phyloP scores from a whole-genome alignment of 2,113 vertebrate genomes.

The Aviceda subcristata region DNA sequence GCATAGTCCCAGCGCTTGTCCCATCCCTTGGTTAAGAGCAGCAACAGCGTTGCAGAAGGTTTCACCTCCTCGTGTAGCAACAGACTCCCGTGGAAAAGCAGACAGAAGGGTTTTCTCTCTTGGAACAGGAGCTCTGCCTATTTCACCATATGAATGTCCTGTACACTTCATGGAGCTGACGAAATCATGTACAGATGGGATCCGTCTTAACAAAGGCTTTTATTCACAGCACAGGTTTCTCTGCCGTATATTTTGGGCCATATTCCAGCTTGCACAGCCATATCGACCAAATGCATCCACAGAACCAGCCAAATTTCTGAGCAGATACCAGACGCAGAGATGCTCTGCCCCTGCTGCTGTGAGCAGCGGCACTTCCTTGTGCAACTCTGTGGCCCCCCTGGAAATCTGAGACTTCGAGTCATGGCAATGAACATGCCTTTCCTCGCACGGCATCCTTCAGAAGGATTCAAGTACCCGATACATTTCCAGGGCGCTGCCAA shows the following conservation, averaged over 20 bases:
- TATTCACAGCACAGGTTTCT: slow-evolving; percentile 28
- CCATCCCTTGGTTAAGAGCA: background rate
- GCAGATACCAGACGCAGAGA: background rate
- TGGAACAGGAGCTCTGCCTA: background rate
- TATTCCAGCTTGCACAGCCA: background rate
- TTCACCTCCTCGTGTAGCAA: background rate
- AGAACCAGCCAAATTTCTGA: background rate
- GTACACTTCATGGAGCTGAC: slow-evolving; percentile 7
- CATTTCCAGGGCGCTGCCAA: background rate
- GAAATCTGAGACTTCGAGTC: background rate
- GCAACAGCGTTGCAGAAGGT: background rate
- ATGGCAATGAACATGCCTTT: background rate
- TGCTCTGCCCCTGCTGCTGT: background rate
- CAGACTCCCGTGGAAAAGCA: background rate
- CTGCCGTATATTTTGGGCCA: background rate
- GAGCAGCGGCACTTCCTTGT: background rate
- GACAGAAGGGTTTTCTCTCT: slow-evolving; percentile 37
- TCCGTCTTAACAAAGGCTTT: slow-evolving; percentile 28
- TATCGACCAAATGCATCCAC: background rate
- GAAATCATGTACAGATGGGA: slow-evolving; percentile 45
- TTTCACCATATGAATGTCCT: slow-evolving; percentile 32
- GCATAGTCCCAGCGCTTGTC: background rate
- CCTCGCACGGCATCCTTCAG: background rate
- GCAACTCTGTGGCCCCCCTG: background rate
- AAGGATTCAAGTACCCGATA: background rate